Conservation (phyloP, 1,140 invertebrate species). For the Eurytemora carolleeae region DNA sequence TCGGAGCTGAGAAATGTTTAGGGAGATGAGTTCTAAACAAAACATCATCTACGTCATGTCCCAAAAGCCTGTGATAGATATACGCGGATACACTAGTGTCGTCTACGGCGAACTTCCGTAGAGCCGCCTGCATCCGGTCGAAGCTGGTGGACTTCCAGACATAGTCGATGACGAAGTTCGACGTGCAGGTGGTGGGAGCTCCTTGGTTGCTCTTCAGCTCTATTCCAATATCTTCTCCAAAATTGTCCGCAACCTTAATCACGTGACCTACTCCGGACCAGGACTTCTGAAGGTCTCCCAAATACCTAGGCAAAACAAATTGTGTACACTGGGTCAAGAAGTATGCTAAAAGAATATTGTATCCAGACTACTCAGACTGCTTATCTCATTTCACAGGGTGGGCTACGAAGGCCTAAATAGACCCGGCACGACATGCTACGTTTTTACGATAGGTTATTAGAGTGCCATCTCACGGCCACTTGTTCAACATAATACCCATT, state of each 20-base stretch:
- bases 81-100: constrained; percentile 88
- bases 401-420: too few relatives aligned
- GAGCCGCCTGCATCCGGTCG: constrained; percentile 90
- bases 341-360: too few relatives aligned
- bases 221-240: constrained; percentile 91
- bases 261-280: constrained; percentile 90
- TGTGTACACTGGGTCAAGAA: too few relatives aligned
- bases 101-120: constrained; percentile 88
- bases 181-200: constrained; percentile 72
- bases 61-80: constrained; percentile 65
- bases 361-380: too few relatives aligned
- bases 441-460: too few relatives aligned
- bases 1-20: constrained; percentile 89
- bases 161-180: constrained; percentile 95
- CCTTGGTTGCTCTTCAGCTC: constrained; percentile 78
- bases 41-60: constrained; percentile 92
- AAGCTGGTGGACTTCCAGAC: constrained; percentile 99
- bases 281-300: constrained; percentile 72
- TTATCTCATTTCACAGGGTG: too few relatives aligned
- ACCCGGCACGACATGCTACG: too few relatives aligned
- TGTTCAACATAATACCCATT: too few relatives aligned
- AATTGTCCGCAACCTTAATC: constrained; percentile 97
- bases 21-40: constrained; percentile 70
- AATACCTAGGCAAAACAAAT: too few relatives aligned
- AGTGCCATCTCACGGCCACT: too few relatives aligned